These are phyloP conservation scores for Pheosia tremula DNA, from an alignment of 2,888 invertebrate genomes.

Conservation along the genomic window DNA sequence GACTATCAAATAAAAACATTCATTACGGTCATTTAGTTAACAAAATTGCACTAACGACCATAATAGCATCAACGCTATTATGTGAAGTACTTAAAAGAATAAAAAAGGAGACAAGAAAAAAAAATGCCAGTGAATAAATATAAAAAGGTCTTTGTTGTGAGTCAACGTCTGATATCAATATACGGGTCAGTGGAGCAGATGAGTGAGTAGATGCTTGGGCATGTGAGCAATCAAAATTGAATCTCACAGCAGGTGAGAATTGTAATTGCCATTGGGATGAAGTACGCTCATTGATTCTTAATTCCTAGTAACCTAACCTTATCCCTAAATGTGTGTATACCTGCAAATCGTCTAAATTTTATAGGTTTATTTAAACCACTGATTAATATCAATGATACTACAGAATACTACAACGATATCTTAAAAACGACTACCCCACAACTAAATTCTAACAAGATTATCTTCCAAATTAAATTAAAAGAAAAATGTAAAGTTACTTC, in stretches of 20 bases:
- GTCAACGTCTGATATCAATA: slow-evolving; percentile 58
- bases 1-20: slow-evolving; percentile 21
- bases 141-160: slow-evolving; percentile 61
- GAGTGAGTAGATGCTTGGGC: slow-evolving; percentile 55
- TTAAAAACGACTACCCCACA: slow-evolving; percentile 22
- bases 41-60: slow-evolving; percentile 37
- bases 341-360: neutral
- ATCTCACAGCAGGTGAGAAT: slow-evolving; percentile 71
- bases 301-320: neutral
- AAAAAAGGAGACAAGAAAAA: slow-evolving; percentile 40
- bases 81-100: slow-evolving; percentile 34
- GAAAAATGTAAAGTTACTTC: slow-evolving; percentile 39
- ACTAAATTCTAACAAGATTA: slow-evolving; percentile 36
- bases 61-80: slow-evolving; percentile 42
- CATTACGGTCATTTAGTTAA: slow-evolving; percentile 41
- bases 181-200: slow-evolving; percentile 71
- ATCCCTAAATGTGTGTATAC: neutral
- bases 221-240: slow-evolving; percentile 73
- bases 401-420: slow-evolving; percentile 16
- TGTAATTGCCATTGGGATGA: slow-evolving; percentile 52
- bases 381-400: neutral
- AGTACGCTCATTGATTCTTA: neutral
- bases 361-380: slow-evolving; percentile 14
- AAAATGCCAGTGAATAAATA: slow-evolving; percentile 42
- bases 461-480: slow-evolving; percentile 42